Conservation (phyloP, 2,113 vertebrate genomes). For the Rhizomys pruinosus region DNA sequence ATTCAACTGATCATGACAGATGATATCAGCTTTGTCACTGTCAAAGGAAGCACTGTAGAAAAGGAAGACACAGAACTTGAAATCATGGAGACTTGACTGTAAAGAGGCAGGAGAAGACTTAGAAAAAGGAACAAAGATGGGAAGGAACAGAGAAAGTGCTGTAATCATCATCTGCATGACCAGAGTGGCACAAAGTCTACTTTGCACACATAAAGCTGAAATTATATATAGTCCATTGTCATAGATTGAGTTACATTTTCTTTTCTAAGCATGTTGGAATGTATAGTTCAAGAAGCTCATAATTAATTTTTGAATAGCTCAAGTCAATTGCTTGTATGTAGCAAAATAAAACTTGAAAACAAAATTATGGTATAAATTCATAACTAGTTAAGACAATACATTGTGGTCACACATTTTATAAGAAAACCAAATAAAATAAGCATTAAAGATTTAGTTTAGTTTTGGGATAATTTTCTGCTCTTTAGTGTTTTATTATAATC, state of each 20-base stretch:
- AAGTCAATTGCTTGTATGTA: background rate
- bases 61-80: background rate
- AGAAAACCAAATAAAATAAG: background rate
- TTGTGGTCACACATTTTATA: background rate
- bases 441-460: background rate
- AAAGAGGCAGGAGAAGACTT: background rate
- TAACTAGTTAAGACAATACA: background rate
- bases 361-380: background rate
- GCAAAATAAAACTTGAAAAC: slow-evolving; percentile 5
- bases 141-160: background rate
- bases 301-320: background rate
- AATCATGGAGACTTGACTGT: background rate
- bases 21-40: background rate
- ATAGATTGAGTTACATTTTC: background rate
- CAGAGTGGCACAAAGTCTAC: too few relatives aligned
- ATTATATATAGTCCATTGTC: background rate
- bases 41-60: background rate
- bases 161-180: background rate
- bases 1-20: background rate
- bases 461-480: background rate
- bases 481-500: background rate
- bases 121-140: background rate
- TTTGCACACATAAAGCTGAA: too few relatives aligned
- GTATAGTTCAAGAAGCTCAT: background rate
- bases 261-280: background rate